Base-by-base conservation (phyloP, 2,888 invertebrate genomes). In the Melieria crassipennis region DNA sequence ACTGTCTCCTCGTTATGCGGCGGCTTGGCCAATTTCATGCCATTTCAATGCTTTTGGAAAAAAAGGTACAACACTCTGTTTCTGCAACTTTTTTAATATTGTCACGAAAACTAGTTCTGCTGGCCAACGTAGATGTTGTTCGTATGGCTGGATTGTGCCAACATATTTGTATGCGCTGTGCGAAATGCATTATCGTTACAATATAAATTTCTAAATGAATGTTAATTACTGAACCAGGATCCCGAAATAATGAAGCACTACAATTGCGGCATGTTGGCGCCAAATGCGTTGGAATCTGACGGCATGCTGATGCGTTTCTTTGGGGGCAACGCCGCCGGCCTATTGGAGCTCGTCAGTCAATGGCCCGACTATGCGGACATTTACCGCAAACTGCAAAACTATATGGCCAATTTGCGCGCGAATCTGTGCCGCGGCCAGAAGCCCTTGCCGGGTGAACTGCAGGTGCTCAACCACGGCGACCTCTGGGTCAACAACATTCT, bases 1-100 rank as follows among this genome's bases (percentile, higher is more conserved):
- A 90, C 77, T 85, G 86, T 65, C 80, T 85, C n/a, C 63, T 89
- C 58, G 88, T 89, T 3, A 80, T 90, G 66, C 85, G 86, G 70
- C 88, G 88, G 75, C 80, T 90, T 73, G 90, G 88, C 3, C 86
- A 85, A 75, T 88, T 89, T 76, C 90, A 90, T 79, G 90, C 89
- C 1, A 82, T 87, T 7, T 89, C 90, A 0, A 87, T 89, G 66
- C 87, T 87, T 52, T 77, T 89, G 62, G 86, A 84, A 43, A 85
- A 88, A 78, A 87, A 88, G 85, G 90, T 89, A 82, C 79, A 73
- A 57, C 43, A 43, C 13, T 58, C 13, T 9, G 9, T 13, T 46
- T 48, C 13, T 13, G 13, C n/a, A 58, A 10, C 6, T 30, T 13
- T 30, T 16, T 7, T 10, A 57, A 30, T 10, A 58, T 52, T 50